Evolutionary conservation across 1,140 invertebrate species (phyloP).

Genomic region (Holcopasites calliopsidis): DNA sequence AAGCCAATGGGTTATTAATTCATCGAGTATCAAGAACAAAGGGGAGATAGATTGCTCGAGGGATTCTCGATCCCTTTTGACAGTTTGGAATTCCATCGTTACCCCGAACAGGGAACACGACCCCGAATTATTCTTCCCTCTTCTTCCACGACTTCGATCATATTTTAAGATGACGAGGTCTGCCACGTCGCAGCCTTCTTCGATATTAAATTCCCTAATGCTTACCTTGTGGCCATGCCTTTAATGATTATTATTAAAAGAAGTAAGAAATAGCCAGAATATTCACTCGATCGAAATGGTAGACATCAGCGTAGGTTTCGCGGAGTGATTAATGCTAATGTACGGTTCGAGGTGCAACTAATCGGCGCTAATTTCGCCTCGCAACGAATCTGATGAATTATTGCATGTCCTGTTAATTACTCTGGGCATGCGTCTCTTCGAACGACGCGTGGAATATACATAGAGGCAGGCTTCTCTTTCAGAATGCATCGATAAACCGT

Average conservation of each 20-base stretch:
- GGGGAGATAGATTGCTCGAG: slow-evolving; percentile 2
- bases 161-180: slow-evolving; percentile 25
- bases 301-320: neutral
- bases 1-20: slow-evolving; percentile 23
- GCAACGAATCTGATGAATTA: slow-evolving; percentile 31
- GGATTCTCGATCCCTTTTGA: slow-evolving; percentile 26
- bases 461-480: too few species aligned
- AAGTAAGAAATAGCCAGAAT: too few species aligned
- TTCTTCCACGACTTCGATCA: slow-evolving; percentile 5
- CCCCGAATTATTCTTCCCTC: slow-evolving; percentile 9
- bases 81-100: slow-evolving; percentile 36
- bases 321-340: neutral
- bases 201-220: slow-evolving; percentile 34
- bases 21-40: neutral
- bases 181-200: slow-evolving; percentile 29
- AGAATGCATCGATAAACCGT: too few species aligned
- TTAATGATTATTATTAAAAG: too few species aligned
- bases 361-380: slow-evolving; percentile 26
- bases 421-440: neutral
- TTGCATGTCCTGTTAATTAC: slow-evolving; percentile 25
- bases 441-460: neutral
- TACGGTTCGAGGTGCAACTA: neutral
- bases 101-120: neutral
- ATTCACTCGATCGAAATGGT: neutral
- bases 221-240: too few species aligned